phyloP scores from a whole-genome alignment of 2,113 vertebrate genomes.

The Orycteropus afer region DNA sequence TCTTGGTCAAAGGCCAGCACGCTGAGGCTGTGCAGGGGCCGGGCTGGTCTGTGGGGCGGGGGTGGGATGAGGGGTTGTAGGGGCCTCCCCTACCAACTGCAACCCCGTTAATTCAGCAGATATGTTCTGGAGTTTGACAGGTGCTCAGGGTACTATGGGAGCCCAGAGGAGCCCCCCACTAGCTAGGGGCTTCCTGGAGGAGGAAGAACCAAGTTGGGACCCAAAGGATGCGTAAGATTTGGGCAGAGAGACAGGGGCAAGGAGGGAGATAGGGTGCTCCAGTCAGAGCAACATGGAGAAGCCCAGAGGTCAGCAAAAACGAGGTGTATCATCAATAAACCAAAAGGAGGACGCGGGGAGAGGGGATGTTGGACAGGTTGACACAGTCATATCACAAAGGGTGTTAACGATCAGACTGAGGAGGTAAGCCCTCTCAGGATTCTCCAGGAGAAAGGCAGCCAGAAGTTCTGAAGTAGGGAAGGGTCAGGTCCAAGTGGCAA shows the following conservation, averaged over 20 bases:
- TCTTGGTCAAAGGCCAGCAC: slow-evolving; percentile 92
- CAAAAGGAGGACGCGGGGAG: not conserved
- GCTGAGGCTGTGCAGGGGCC: slow-evolving; percentile 91
- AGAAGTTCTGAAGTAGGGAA: not conserved
- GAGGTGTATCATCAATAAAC: not conserved
- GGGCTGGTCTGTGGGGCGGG: slow-evolving; percentile 78
- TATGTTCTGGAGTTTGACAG: no score
- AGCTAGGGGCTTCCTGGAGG: slow-evolving; percentile 2
- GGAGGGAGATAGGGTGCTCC: not conserved
- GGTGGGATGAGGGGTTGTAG: not conserved
- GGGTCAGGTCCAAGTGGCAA: not conserved
- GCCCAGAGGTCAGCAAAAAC: not conserved
- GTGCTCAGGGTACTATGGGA: not conserved
- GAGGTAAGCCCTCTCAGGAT: not conserved
- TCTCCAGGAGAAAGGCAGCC: not conserved
- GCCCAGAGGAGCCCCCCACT: not conserved
- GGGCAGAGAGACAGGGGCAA: not conserved
- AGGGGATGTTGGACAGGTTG: not conserved
- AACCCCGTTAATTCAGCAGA: not conserved
- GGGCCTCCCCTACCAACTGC: not conserved
- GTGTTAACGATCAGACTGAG: not conserved
- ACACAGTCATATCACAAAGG: slow-evolving; percentile 15
- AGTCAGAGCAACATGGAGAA: not conserved
- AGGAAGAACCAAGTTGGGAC: not conserved
- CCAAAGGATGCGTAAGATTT: not conserved